Base-by-base conservation (phyloP, 2,113 vertebrate genomes). In the Lamprologus tigripictilis region DNA sequence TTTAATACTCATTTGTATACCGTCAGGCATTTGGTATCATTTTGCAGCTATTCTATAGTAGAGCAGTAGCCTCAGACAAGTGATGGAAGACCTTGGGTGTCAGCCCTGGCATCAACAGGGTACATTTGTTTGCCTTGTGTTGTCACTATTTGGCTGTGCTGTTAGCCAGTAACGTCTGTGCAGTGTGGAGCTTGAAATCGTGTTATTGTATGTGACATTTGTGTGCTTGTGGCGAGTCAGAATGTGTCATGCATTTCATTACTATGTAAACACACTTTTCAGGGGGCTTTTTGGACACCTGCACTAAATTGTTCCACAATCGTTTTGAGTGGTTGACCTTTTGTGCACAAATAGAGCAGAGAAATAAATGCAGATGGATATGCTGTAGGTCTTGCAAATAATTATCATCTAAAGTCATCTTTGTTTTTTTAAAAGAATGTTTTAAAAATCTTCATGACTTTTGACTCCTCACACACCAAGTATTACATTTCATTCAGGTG, bases 11-110 rank as follows among this genome's bases (percentile, higher is more conserved):
- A 49, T 61, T 84, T 66, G 37, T 14, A 33, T 17, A 14, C 21
- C 82, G 28, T 88, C 55, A 79, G 78, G 51, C 68, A 79, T 86
- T 73, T 21, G 82, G 66, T 79, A 33, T 66, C 82, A 76, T 51
- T 49, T 63, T 51, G 78, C 83, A 21, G 58, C 61, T 63, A 51
- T 58, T 51, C 66, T 86, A 81, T 68, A 53, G 81, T 66, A 82
- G 58, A 53, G 71, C 85, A 68, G 80, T 85, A 81, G 86, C 63
- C 4, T 12, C 58, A 42, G 58, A 85, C 33, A 85, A 51, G 80
- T 89, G 92, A 93, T 88, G 82, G 93, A 93, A 84, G 93, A 88
- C 92, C 94, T 93, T 88, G 89, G 81, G 78, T 93, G 93, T 93
- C 92, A 89, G 91, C 86, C 90, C 86, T 86, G 91, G 88, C 68